Evolutionary conservation across 2,797 vertebrate genomes (phyloP).

Genomic region (Gallinago nigripennis): DNA sequence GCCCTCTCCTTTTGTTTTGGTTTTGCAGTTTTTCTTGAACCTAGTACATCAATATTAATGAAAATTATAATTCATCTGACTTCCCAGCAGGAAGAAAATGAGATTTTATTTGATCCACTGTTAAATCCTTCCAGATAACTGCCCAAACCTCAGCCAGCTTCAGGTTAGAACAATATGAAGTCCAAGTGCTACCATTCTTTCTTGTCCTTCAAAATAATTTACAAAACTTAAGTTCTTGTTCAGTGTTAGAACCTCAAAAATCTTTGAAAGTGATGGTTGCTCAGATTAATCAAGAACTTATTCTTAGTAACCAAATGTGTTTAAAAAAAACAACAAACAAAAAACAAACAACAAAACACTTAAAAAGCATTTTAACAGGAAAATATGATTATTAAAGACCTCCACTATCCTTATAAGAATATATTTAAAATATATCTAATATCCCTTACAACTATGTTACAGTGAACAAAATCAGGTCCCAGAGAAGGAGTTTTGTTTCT

Average conservation of each 20-base stretch:
- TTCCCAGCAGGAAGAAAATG: neutral
- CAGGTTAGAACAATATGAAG: neutral
- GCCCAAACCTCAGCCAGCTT: neutral
- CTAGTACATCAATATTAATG: neutral
- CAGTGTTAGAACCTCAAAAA: neutral
- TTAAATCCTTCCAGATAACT: neutral
- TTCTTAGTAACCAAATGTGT: neutral
- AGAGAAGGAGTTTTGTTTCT: slow-evolving; percentile 9
- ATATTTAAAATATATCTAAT: neutral
- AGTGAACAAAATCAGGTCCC: neutral
- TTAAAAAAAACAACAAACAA: neutral
- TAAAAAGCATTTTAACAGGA: neutral
- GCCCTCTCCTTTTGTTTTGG: neutral
- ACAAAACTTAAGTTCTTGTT: neutral
- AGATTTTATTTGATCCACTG: neutral
- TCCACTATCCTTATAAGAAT: neutral
- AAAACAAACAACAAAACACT: neutral
- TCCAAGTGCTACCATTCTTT: neutral
- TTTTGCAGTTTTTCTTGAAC: neutral
- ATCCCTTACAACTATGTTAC: neutral
- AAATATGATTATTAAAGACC: neutral
- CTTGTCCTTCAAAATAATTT: neutral
- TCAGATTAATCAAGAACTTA: neutral
- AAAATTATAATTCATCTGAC: neutral
- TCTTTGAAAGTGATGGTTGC: neutral